Base-by-base conservation (phyloP, 2,113 vertebrate species). In the Sander lucioperca region DNA sequence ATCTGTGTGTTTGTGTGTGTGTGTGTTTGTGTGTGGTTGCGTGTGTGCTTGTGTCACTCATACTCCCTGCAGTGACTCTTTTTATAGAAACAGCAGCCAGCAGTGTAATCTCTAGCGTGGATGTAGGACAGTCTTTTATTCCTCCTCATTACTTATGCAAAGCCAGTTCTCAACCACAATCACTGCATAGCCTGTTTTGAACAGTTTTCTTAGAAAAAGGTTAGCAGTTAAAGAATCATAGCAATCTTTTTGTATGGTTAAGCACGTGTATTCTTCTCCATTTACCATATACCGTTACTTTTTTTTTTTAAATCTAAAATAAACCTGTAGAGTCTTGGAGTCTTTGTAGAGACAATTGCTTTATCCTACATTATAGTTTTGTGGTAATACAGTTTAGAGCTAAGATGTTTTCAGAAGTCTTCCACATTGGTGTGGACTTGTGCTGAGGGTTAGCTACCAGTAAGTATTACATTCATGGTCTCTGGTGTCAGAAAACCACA, bases 81-180 rank as follows among this genome's bases (percentile, higher is more conserved):
- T 95, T 93, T 94, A 90, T 94, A 92, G 92, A 88, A 87, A 79
- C 88, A 84, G 82, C 86, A 89, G 86, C 82, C 86, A 90, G 83
- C 86, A 90, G 88, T 91, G 85, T 94, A 91, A 86, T 93, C 90
- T 93, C 86, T 92, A 80, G 80, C 63, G 82, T 92, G 76, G 90
- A 92, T 93, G 87, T 89, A 90, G 93, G 90, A 83, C 92, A 86
- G 89, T 75, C 83, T 92, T 92, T 90, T 91, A 88, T 89, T 92
- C 74, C 66, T 89, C 47, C 69, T 89, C 82, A 90, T 94, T 92
- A 88, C 86, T 79, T 88, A 94, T 92, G 89, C 87, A 93, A 91
- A 87, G 88, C 84, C 87, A 88, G 70, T 86, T 92, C 74, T 91
- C 83, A 81, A 69, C 76, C 67, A 74, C 86, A 87, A 77, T 90